Base-by-base conservation (phyloP, 2,888 invertebrate species). In the Nasonovia ribisnigri region DNA sequence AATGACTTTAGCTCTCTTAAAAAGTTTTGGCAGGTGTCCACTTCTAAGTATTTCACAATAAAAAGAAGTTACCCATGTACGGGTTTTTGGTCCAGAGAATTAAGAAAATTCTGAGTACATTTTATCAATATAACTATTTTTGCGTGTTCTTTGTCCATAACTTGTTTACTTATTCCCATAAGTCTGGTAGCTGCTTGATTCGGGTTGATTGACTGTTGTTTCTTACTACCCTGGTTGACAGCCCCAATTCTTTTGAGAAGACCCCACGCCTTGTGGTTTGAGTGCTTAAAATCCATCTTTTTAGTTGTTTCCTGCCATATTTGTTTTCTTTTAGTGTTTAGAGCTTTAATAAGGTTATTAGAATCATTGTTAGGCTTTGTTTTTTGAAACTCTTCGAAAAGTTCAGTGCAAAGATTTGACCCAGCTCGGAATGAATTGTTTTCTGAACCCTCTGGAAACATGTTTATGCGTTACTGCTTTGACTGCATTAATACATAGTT, bases 1-100 rank as follows among this genome's bases (percentile, higher is more conserved):
- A 46, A 93, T 89, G 42, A 67, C 84, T 84, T 89, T 89, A 29
- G 60, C 77, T 94, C 60, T 84, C 54, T 90, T 94, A n/a, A 94
- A 84, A 36, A 57, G 42, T 42, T 93, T 57, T 86, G 77, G 90
- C 6, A 93, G n/a, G 0, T 89, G 20, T 48, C 48, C 77, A 67
- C 29, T 77, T n/a, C 43, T n/a, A n/a, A 93, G 46, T 51, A 48
- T 48, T 42, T 92, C 88, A 4, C n/a, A 36, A 60, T 60, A 94
- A 84, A 94, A 92, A 43, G 10, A 29, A 2, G 91, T 77, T 48
- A 94, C n/a, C 94, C 94, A 94, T n/a, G 48, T n/a, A 46, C 29
- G 57, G 26, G 94, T 91, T n/a, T 54, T 86, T 11, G 54, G 60
- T 51, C 94, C 86, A 43, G 86, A 46, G 84, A 67, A 29, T 91